Percentiles rank a stretch among this genome's conserved stretches.
These are phyloP conservation scores for Enteromius radiatus DNA, from an alignment of 2,797 vertebrate species.

Conservation along the genomic window DNA sequence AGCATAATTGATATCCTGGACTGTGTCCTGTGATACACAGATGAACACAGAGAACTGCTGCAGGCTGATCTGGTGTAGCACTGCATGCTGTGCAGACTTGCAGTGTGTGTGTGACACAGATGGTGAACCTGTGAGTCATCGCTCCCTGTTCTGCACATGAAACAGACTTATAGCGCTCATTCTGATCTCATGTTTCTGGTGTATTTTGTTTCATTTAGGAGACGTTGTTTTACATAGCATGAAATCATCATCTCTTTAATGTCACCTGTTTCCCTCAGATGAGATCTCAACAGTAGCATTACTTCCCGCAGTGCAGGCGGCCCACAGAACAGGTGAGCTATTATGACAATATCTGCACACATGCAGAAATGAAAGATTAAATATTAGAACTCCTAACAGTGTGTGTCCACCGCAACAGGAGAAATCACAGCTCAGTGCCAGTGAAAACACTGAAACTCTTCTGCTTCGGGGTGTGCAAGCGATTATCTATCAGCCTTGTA, in stretches of 20 bases:
- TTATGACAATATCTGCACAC: not conserved
- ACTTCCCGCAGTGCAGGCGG: not conserved
- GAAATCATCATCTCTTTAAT: slow-evolving; percentile 22
- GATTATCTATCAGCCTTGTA: not conserved
- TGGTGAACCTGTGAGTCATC: slow-evolving; percentile 43
- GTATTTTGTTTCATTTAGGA: not conserved
- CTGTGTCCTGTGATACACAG: slow-evolving; percentile 19
- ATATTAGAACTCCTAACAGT: not conserved
- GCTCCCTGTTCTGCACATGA: slow-evolving; percentile 17
- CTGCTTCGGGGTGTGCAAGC: not conserved
- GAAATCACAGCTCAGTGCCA: not conserved
- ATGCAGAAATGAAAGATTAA: not conserved
- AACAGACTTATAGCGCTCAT: not conserved
- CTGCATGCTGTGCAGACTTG: slow-evolving; percentile 26
- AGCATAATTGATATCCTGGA: slow-evolving; percentile 1
- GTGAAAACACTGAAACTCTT: not conserved
- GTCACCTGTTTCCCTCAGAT: slow-evolving; percentile 7
- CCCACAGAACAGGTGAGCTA: not conserved
- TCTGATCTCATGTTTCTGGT: slow-evolving; percentile 13
- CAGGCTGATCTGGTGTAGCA: slow-evolving; percentile 19
- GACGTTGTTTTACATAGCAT: not conserved
- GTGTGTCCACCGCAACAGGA: not conserved
- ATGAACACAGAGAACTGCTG: slow-evolving; percentile 10
- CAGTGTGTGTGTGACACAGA: slow-evolving; percentile 37
- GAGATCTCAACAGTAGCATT: slow-evolving; percentile 3